A percentile compares a stretch with the other conserved stretches of the same genome.
Evolutionary conservation across 1,140 invertebrate species (phyloP).

Genomic region (Drosophila parabipectinata): DNA sequence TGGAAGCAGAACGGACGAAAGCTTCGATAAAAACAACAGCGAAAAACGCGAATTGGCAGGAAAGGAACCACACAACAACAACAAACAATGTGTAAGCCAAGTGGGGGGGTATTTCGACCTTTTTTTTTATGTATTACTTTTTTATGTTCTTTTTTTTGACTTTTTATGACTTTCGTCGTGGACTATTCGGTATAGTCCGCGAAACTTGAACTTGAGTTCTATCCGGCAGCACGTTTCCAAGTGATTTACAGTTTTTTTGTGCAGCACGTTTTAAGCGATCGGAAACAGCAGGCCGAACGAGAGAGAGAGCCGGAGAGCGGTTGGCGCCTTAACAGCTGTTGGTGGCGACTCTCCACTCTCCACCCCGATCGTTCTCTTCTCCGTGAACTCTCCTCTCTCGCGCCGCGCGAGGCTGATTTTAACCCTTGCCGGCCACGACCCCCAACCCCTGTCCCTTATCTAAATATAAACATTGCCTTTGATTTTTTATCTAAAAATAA

Average conservation of each 20-base stretch:
- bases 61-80: constrained; percentile 31
- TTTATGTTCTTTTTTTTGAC: constrained; percentile 3
- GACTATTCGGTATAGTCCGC: constrained; percentile 19
- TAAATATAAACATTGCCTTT: constrained; percentile 41
- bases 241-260: constrained; percentile 75
- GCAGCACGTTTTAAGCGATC: constrained; percentile 77
- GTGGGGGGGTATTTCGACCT: neutral
- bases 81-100: constrained; percentile 9
- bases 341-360: neutral
- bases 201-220: constrained; percentile 69
- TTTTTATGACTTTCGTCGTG: constrained; percentile 64
- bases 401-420: neutral
- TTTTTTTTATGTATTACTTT: constrained; percentile 5
- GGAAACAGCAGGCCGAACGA: constrained; percentile 14
- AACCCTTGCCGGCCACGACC: constrained; percentile 1
- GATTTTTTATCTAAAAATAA: constrained; percentile 42
- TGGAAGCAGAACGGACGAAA: constrained; percentile 26
- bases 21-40: constrained; percentile 68
- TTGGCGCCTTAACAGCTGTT: constrained; percentile 12
- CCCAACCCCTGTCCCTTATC: constrained; percentile 19
- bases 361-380: neutral
- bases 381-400: no score
- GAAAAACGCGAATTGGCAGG: constrained; percentile 47
- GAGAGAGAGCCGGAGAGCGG: constrained; percentile 6
- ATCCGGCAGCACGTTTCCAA: constrained; percentile 72